These are phyloP conservation scores for Coendou prehensilis DNA, from an alignment of 2,797 vertebrate genomes.

Conservation along the genomic window DNA sequence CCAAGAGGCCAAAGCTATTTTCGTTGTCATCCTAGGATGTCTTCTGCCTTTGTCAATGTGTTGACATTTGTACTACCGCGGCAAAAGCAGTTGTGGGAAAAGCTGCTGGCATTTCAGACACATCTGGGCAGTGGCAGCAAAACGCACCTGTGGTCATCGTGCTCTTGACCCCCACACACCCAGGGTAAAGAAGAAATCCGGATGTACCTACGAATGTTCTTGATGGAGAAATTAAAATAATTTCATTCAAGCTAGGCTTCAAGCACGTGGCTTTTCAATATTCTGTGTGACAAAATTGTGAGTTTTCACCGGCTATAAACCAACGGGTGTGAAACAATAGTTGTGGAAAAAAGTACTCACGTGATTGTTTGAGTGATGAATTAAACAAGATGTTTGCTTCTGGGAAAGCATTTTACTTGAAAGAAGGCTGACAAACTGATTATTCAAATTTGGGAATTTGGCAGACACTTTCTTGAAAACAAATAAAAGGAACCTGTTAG, in stretches of 20 bases:
- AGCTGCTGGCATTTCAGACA: not conserved
- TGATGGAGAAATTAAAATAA: not conserved
- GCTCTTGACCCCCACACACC: too few relatives aligned
- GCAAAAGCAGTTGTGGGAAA: not conserved
- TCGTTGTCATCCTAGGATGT: too few relatives aligned
- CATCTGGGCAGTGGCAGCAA: not conserved
- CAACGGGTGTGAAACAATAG: not conserved
- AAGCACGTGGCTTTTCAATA: not conserved
- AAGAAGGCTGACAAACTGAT: not conserved
- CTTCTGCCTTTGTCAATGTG: not conserved
- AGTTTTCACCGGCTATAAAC: not conserved
- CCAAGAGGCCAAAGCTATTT: not conserved
- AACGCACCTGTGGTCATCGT: not conserved
- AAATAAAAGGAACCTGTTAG: not conserved
- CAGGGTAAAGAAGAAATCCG: not conserved
- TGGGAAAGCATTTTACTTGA: slow-evolving; percentile 31
- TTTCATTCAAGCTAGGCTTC: slow-evolving; percentile 5
- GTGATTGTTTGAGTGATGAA: not conserved
- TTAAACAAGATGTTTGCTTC: not conserved
- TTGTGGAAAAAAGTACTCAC: not conserved
- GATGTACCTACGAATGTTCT: not conserved
- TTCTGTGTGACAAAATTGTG: not conserved
- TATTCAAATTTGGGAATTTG: not conserved
- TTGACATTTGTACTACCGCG: not conserved
- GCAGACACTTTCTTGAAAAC: not conserved